Base-by-base conservation (phyloP, 1,140 invertebrate genomes). In the Drosophila athabasca region DNA sequence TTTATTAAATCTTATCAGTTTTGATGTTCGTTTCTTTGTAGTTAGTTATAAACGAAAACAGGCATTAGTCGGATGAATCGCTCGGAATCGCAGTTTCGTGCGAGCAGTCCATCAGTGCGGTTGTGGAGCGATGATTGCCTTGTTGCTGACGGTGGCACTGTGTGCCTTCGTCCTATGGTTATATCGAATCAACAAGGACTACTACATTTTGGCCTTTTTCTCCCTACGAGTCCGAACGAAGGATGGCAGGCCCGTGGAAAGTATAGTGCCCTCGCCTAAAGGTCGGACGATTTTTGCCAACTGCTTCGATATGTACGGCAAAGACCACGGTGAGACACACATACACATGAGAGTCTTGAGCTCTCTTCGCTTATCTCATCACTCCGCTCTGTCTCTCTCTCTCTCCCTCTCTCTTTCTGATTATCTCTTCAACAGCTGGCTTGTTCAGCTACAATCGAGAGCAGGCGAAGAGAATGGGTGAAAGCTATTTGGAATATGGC, bases 1-100 rank as follows among this genome's bases (percentile, higher is more conserved):
- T 9, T 8, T 31, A 31, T 31, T 31, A 31, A 31, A 9, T 9
- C 31, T 31, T 31, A 31, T 31, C 31, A 31, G 29, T 2, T 31
- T 8, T 7, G 7, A 8, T 31, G 29, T 31, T 31, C 8, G 26
- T 29, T 29, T 29, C 6, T 7, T 29, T 7, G 0, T 31, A 8
- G 6, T 31, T 31, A 95, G 22, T 84, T 96, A 8, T 77, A 96
- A 3, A 95, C 94, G 2, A 94, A 94, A 46, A 68, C 92, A 61
- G 35, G 22, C 41, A 31, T 6, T 5, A 0, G 0, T 2, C 35
- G 35, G 11, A 13, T 39, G 35, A 39, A 13, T 13, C 35, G 35
- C 35, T 39, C 3, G 35, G 35, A 5, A 13, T 39, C 11, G 35
- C 35, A 39, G 35, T 39, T 13, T 39, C 11, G 11, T 4, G 35